Base-by-base conservation (phyloP, 2,797 vertebrate species). In the Myiothlypis coronata region DNA sequence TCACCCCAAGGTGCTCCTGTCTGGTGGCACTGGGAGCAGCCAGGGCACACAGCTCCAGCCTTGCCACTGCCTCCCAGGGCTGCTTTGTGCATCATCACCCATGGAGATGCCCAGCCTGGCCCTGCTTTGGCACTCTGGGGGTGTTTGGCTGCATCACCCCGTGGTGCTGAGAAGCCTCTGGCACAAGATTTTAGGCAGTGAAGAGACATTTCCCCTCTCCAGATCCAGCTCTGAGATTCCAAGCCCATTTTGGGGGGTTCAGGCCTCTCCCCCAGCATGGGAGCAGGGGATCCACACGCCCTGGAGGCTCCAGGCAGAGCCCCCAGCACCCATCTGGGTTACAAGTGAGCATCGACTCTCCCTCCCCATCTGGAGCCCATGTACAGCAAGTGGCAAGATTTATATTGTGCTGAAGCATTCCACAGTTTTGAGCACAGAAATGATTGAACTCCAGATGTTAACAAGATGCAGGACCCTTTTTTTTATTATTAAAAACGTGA, bases 381-480 rank as follows among this genome's bases (percentile, higher is more conserved):
- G 98, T 98, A 98, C 96, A 94, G 98, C 94, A 97, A 97, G 97
- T 97, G 98, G 97, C 97, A 97, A 98, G 98, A 98, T 99, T 98
- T 98, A 99, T 98, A 98, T 98, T 98, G 98, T 98, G 98, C 98
- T 98, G 98, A 98, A 98, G 98, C 98, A 98, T 98, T 98, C 98
- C 94, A 97, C 98, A 98, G 97, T 98, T 99, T 99, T 98, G 98
- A 98, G 98, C 98, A 98, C 92, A 97, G 97, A 98, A 98, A 98
- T 98, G 98, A 99, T 98, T 99, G 98, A 98, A 98, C 98, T 98
- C 98, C 98, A 99, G 98, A 99, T 99, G 98, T 98, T 98, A 98
- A 98, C 98, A 99, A 99, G 98, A 99, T 99, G 98, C 98, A 98
- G 98, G 97, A 97, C 97, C 96, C 98, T 98, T 98, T 98, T 98